Percentiles rank a stretch among this genome's conserved stretches.
phyloP scores from a whole-genome alignment of 1,140 invertebrate genomes.

The Argopecten irradians region DNA sequence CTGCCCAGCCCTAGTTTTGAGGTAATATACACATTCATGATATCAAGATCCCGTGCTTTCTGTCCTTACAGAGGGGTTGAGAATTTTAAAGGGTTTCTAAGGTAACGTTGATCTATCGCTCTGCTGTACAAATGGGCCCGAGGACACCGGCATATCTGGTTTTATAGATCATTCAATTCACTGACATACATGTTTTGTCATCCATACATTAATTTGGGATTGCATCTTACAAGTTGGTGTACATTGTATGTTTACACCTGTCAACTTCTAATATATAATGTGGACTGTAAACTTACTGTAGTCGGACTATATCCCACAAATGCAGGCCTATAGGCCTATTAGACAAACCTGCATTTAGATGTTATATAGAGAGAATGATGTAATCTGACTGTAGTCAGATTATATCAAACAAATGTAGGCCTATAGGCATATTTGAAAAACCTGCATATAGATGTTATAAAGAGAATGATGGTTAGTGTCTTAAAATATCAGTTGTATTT shows the following conservation, averaged over 20 bases:
- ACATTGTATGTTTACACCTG: neutral
- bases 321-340: no score
- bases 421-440: no score
- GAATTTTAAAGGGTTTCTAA: conserved; percentile 36
- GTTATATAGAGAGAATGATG: neutral
- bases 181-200: neutral
- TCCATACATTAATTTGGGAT: neutral
- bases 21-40: no score
- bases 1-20: no score
- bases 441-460: neutral
- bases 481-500: no score
- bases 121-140: neutral
- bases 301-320: no score
- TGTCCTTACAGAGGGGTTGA: neutral
- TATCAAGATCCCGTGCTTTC: no score
- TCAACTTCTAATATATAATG: neutral
- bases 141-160: neutral
- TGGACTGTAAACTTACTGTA: neutral
- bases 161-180: neutral
- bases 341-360: neutral
- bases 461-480: neutral
- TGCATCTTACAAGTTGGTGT: no score
- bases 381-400: no score
- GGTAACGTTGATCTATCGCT: neutral
- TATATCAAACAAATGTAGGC: no score